Evolutionary conservation across 2,113 vertebrate species (phyloP).

Genomic region (Rhynchomys soricoides): DNA sequence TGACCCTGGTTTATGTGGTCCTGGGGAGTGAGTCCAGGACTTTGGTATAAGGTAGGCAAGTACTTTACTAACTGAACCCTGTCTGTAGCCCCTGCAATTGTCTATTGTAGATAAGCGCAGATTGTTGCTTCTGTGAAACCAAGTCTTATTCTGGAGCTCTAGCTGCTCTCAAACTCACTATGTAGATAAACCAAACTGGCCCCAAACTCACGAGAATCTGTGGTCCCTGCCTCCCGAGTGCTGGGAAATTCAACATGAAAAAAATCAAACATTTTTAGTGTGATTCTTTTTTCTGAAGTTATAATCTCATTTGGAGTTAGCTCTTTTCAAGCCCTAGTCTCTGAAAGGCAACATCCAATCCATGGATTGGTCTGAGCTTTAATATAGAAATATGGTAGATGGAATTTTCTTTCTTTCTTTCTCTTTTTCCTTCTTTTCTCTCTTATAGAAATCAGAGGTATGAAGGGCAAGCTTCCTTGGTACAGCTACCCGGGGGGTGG

Average conservation of each 20-base stretch:
- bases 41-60: not conserved
- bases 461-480: slow-evolving; percentile 87
- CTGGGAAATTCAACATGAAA: not conserved
- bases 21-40: not conserved
- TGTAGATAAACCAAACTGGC: not conserved
- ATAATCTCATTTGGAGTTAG: slow-evolving; percentile 85
- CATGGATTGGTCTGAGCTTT: slow-evolving; percentile 80
- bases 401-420: not conserved
- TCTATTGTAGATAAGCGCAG: not conserved
- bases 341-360: slow-evolving; percentile 84
- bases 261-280: not conserved
- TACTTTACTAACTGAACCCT: not conserved
- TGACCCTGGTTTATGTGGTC: not conserved
- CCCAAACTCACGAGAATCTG: not conserved
- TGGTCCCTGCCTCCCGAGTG: not conserved
- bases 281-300: slow-evolving; percentile 67
- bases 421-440: not conserved
- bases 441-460: slow-evolving; percentile 81
- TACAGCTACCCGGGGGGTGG: slow-evolving; percentile 72
- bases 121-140: not conserved
- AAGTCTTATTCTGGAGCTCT: not conserved
- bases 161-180: not conserved
- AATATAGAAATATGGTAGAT: slow-evolving; percentile 55
- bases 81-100: too few relatives aligned
- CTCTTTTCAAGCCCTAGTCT: slow-evolving; percentile 82